phyloP scores from a whole-genome alignment of 2,113 vertebrate genomes.

The Apodemus speciosus region DNA sequence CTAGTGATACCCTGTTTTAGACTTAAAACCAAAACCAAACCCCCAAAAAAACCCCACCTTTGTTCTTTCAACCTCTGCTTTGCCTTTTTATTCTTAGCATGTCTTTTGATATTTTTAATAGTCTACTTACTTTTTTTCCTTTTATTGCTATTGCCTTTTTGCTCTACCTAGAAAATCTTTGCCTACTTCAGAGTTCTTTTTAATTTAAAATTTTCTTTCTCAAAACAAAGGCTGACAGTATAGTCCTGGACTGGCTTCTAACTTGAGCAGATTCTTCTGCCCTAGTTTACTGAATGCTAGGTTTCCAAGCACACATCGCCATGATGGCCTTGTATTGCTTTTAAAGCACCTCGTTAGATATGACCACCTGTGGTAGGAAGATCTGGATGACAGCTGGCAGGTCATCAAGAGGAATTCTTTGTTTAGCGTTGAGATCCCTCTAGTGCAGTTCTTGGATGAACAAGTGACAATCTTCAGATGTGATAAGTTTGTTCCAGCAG shows the following conservation, averaged over 20 bases:
- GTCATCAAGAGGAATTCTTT: neutral
- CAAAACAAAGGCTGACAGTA: neutral
- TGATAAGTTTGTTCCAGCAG: neutral
- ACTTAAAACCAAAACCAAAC: neutral
- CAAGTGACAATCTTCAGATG: neutral
- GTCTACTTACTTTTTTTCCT: neutral
- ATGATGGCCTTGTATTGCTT: neutral
- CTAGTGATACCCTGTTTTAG: neutral
- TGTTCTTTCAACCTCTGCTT: neutral
- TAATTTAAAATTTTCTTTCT: neutral
- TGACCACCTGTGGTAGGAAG: neutral
- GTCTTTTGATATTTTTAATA: conserved; percentile 47
- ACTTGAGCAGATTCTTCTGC: neutral
- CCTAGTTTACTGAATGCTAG: neutral
- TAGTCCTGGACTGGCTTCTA: neutral
- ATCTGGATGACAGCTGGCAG: neutral
- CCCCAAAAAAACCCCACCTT: neutral
- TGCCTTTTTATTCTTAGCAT: conserved; percentile 30
- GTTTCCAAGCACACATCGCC: neutral
- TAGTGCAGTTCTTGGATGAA: neutral
- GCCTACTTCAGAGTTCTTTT: conserved; percentile 1
- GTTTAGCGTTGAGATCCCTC: neutral
- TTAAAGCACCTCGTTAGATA: neutral
- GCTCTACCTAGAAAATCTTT: conserved; percentile 39
- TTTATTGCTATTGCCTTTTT: conserved; percentile 32